These are phyloP conservation scores for Platysternon megacephalum DNA, from an alignment of 2,113 vertebrate genomes.

Conservation along the genomic window DNA sequence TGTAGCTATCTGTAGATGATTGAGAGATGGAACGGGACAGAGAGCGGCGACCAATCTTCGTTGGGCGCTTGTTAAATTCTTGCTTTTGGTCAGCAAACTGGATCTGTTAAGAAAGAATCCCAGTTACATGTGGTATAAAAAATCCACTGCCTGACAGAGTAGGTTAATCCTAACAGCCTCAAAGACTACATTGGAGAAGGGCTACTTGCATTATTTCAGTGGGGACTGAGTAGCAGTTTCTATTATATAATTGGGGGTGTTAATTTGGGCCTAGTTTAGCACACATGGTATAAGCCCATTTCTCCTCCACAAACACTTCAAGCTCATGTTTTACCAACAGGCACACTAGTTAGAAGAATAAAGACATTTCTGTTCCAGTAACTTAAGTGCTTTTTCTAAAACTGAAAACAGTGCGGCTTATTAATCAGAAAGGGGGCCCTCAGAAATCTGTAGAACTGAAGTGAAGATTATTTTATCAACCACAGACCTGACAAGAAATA, in stretches of 20 bases:
- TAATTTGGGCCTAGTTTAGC: neutral
- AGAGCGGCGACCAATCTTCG: slow-evolving; percentile 96
- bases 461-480: accelerated
- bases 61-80: slow-evolving; percentile 97
- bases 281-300: accelerated
- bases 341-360: neutral
- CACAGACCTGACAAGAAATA: accelerated
- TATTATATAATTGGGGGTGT: accelerated
- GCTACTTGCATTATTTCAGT: accelerated
- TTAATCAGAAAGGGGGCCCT: accelerated
- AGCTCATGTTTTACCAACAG: neutral
- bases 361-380: neutral
- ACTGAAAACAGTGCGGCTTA: neutral
- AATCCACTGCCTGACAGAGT: neutral
- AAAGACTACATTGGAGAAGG: neutral
- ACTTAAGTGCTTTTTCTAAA: neutral
- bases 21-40: slow-evolving; percentile 98
- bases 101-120: slow-evolving; percentile 83
- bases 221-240: accelerated
- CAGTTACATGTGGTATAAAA: neutral
- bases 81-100: slow-evolving; percentile 99
- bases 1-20: slow-evolving; percentile 98
- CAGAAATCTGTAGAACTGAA: neutral
- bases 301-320: neutral
- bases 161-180: accelerated